Base-by-base conservation (phyloP, 1,140 invertebrate genomes). In the Cydia fagiglandana region DNA sequence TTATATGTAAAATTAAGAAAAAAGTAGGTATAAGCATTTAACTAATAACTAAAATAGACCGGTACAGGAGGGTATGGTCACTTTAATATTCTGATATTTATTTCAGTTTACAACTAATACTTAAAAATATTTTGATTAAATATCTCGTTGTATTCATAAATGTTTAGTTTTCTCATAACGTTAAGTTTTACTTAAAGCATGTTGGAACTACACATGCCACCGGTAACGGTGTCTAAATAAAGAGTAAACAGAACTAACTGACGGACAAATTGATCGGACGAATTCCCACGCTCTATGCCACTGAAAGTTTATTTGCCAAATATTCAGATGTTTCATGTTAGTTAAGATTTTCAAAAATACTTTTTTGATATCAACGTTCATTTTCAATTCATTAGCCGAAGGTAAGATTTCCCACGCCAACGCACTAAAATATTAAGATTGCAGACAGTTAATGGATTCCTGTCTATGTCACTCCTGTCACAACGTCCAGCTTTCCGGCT, bases 391-490 rank as follows among this genome's bases (percentile, higher is more conserved):
- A 61, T 24, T 61, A 17, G n/a, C 53, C 7, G n/a, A 17, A 56
- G n/a, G 53, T 56, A 70, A 38, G 6, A 70, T 34, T 70, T 70
- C 66, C 38, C 66, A 70, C 66, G 66, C 66, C n/a, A 17, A 68
- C 30, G 30, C 24, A 61, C 66, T 38, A 17, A 38, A 70, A 38
- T 38, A 70, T 70, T 70, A 38, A 17, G 34, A 38, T 70, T 70
- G 66, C 66, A 38, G 66, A 70, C 66, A 38, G 30, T 70, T 70
- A 70, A 70, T 70, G 66, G 66, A 70, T 70, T 38, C 30, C 66
- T 41, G 66, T 70, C 66, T 70, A n/a, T 70, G 66, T 38, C 66
- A 70, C 66, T 66, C 30, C 34, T 70, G 66, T 70, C 66, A 38
- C 34, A 41, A 17, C 66, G 66, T 70, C 66, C 34, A 70, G 66